phyloP scores from a whole-genome alignment of 2,888 invertebrate genomes.

The Cephus runcator region DNA sequence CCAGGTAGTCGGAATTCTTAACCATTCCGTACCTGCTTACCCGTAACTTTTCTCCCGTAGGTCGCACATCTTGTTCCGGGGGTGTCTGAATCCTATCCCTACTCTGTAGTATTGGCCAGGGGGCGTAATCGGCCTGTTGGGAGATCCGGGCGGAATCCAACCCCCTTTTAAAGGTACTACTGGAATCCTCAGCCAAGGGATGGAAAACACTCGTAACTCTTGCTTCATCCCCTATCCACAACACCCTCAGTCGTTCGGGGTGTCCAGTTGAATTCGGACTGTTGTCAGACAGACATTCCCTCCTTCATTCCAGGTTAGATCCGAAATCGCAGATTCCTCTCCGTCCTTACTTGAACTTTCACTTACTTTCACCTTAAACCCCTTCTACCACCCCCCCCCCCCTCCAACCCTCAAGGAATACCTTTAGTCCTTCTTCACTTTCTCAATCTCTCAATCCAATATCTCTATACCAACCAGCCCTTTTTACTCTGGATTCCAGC shows the following conservation, averaged over 20 bases:
- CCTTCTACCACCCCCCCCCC: neutral
- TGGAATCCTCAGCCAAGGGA: conserved; percentile 19
- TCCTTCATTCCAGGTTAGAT: conserved; percentile 10
- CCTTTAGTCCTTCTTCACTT: neutral
- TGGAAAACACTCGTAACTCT: conserved; percentile 29
- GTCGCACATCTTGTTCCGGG: conserved; percentile 15
- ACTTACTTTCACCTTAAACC: neutral
- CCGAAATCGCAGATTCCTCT: conserved; percentile 18
- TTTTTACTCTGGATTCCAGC: neutral
- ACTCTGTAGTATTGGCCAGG: neutral
- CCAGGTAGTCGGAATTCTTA: too few species aligned
- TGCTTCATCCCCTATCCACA: conserved; percentile 1
- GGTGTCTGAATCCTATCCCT: neutral
- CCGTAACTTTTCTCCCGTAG: conserved; percentile 15
- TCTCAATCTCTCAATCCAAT: conserved; percentile 7
- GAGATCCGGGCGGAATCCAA: conserved; percentile 23
- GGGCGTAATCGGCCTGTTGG: conserved; percentile 46
- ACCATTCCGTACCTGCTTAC: neutral
- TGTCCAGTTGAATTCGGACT: conserved; percentile 10
- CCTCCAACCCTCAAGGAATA: neutral
- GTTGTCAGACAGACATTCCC: conserved; percentile 12
- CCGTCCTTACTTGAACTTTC: conserved; percentile 13
- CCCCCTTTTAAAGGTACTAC: conserved; percentile 16
- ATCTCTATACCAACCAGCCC: neutral
- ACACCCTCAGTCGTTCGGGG: neutral